A percentile compares a stretch with the other conserved stretches of the same genome.
Evolutionary conservation across 1,140 invertebrate genomes (phyloP).

Genomic region (Metaphire vulgaris): DNA sequence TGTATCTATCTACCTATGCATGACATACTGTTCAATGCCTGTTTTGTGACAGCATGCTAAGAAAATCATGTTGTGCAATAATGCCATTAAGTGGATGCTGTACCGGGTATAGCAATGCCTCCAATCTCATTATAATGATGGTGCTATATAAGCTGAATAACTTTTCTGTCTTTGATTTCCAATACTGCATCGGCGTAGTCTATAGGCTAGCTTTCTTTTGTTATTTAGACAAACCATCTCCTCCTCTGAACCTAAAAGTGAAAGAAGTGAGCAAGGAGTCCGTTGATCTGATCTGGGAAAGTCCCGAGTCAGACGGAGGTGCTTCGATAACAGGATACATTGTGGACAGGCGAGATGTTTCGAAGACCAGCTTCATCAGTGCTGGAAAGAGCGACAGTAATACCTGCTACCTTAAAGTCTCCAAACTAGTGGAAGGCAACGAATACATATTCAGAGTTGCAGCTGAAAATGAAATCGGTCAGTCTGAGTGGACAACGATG

Average conservation of each 20-base stretch:
- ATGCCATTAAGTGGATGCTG: no score
- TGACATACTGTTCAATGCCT: no score
- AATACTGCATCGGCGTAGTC: no score
- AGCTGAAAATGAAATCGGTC: conserved; percentile 68
- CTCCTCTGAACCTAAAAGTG: conserved; percentile 63
- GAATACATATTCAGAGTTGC: conserved; percentile 84
- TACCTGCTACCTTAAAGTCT: conserved; percentile 53
- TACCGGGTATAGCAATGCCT: no score
- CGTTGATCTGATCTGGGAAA: conserved; percentile 88
- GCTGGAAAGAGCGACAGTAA: conserved; percentile 35
- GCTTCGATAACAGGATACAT: conserved; percentile 92
- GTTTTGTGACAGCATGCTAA: no score
- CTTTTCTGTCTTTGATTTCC: no score
- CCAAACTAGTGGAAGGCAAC: conserved; percentile 79
- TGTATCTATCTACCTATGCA: no score
- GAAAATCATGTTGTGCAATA: no score
- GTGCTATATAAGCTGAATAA: no score
- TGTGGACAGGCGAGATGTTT: conserved; percentile 68
- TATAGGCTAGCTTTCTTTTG: no score
- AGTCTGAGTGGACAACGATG: conserved; percentile 19
- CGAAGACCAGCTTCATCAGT: conserved; percentile 40
- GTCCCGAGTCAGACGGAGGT: conserved; percentile 83
- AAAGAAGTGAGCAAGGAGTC: conserved; percentile 88
- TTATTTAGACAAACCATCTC: conserved; percentile 27
- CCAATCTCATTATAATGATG: no score